Evolutionary conservation across 2,797 vertebrate species (phyloP).

Genomic region (Sebastes miniatus): DNA sequence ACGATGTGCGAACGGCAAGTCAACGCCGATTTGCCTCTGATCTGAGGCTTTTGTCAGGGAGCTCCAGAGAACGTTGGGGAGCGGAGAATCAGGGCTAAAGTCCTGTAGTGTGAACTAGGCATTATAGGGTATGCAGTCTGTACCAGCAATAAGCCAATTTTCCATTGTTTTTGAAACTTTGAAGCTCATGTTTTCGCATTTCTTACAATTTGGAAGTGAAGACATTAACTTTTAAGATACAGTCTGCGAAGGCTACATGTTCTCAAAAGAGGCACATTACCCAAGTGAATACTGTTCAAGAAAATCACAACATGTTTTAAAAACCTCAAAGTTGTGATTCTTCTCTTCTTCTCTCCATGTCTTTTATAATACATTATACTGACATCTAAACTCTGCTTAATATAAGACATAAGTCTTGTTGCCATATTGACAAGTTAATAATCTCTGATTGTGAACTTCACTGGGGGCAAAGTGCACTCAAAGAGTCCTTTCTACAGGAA

Average conservation of each 20-base stretch:
- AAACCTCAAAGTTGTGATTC: background rate
- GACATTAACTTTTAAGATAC: background rate
- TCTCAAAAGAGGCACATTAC: background rate
- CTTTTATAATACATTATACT: background rate
- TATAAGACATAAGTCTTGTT: background rate
- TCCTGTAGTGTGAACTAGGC: no score
- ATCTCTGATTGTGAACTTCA: constrained; percentile 23
- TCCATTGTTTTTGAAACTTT: background rate
- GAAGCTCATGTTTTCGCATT: background rate
- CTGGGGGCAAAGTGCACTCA: constrained; percentile 48
- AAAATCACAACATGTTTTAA: background rate
- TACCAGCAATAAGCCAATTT: background rate
- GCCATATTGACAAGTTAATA: constrained; percentile 35
- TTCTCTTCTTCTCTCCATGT: background rate
- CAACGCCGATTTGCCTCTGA: no score
- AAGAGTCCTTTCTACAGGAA: background rate
- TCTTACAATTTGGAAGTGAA: background rate
- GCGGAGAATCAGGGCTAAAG: no score
- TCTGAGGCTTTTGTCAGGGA: no score
- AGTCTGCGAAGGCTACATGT: background rate
- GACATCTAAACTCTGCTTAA: background rate
- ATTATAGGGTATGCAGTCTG: background rate
- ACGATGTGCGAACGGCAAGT: no score
- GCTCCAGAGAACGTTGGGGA: no score
- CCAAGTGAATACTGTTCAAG: background rate